phyloP scores from a whole-genome alignment of 35 echinoderm and acorn worm genomes.

The Ophiothrix spiculata region DNA sequence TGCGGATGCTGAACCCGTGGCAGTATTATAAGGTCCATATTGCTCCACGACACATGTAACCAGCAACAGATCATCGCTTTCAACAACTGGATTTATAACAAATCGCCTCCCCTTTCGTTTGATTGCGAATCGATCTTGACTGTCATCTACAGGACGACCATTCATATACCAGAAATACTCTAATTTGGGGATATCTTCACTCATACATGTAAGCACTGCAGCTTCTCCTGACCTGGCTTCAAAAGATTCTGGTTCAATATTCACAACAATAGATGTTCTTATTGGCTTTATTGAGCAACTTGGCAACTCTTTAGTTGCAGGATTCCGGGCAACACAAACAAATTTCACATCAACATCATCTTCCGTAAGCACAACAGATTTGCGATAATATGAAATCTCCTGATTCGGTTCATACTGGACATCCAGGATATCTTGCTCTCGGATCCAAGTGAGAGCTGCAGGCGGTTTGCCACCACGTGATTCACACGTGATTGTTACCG shows the following conservation, averaged over 20 bases:
- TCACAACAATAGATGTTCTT: conserved; percentile 39
- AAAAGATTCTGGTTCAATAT: conserved; percentile 35
- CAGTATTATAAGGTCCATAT: background rate
- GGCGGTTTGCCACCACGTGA: conserved; percentile 64
- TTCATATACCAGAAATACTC: conserved; percentile 59
- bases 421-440: conserved; percentile 43
- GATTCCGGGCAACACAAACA: conserved; percentile 60
- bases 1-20: background rate
- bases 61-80: background rate
- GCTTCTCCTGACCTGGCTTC: conserved; percentile 30
- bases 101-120: background rate
- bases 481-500: conserved; percentile 61
- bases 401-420: background rate
- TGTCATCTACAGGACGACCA: conserved; percentile 29
- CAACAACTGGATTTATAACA: background rate
- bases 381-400: background rate
- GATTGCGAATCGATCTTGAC: background rate
- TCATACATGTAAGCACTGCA: conserved; percentile 44
- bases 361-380: conserved; percentile 39
- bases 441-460: conserved; percentile 53
- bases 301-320: conserved; percentile 37
- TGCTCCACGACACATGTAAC: background rate
- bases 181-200: conserved; percentile 47
- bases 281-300: conserved; percentile 67
- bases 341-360: conserved; percentile 53